These are phyloP conservation scores for Otolemur garnettii DNA, from an alignment of 2,113 vertebrate species.

Conservation along the genomic window DNA sequence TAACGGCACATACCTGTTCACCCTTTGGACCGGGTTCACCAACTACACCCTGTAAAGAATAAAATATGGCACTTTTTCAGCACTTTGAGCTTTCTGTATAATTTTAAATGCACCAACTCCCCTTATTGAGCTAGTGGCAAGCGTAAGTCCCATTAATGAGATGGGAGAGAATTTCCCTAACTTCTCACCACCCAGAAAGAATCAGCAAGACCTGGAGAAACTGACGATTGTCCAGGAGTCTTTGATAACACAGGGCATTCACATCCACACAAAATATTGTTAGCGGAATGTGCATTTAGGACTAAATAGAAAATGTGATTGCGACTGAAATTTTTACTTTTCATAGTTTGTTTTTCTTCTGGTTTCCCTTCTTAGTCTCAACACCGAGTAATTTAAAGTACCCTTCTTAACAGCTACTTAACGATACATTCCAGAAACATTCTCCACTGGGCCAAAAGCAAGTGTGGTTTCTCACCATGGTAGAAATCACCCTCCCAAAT, in stretches of 20 bases:
- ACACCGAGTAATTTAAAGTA: not conserved
- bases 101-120: not conserved
- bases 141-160: not conserved
- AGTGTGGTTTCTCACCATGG: slow-evolving; percentile 6
- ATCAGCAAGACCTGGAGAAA: not conserved
- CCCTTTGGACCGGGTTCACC: slow-evolving; percentile 95
- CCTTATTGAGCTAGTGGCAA: not conserved
- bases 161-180: not conserved
- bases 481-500: not conserved
- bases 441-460: not conserved
- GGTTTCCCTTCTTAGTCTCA: not conserved
- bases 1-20: slow-evolving; percentile 91
- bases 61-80: slow-evolving; percentile 48
- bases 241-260: not conserved
- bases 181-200: not conserved
- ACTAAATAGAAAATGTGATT: not conserved
- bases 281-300: slow-evolving; percentile 11
- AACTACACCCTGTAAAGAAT: slow-evolving; percentile 90
- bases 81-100: slow-evolving; percentile 35
- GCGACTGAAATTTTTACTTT: not conserved
- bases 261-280: not conserved
- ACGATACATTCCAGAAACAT: slow-evolving; percentile 29
- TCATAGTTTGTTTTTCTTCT: not conserved
- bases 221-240: not conserved
- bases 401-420: not conserved